Base-by-base conservation (phyloP, 1,140 invertebrate species). In the Drosophila santomea region DNA sequence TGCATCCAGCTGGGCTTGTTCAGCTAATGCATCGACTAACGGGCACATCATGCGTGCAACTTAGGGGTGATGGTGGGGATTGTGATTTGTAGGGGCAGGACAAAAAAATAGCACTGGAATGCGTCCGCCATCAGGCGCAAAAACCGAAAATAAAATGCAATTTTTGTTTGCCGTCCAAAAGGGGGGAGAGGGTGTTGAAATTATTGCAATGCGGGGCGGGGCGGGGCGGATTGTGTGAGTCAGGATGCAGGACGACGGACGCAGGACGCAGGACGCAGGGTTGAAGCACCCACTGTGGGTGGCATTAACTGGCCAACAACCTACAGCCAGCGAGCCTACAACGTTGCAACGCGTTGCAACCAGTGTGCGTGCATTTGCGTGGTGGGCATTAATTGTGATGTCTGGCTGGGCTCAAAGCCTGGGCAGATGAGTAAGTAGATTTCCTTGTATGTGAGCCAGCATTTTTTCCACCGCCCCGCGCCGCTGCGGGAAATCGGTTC, bases 61-160 rank as follows among this genome's bases (percentile, higher is more conserved):
- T 48, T 15, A 38, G 66, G 52, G 45, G 25, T 28, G 48, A 28
- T 28, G 36, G 20, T 11, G 44, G 63, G 15, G 67, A 36, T 15
- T 63, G 66, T 79, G 79, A 69, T 75, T 72, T 76, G 74, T 67
- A 43, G 74, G 77, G 43, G 39, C 35, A 50, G 35, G 41, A 52
- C 35, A 68, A 84, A 74, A 55, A 25, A 47, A 15, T 7, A 15
- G 51, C 41, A 41, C 15, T 61, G 78, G 45, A 61, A 63, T 58
- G 66, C 61, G 64, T 60, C 39, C n/a, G 45, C 60, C 63, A 60
- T 43, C 75, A 67, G 72, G 80, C 72, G 59, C 67, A 81, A 78
- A 75, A 74, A 82, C 82, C 68, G 77, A 88, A 88, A 89, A 88
- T 89, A 88, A 88, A 88, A 88, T 88, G 84, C 80, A 83, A 88